Evolutionary conservation across 1,140 invertebrate genomes (phyloP).

Genomic region (Leptopilina clavipes): DNA sequence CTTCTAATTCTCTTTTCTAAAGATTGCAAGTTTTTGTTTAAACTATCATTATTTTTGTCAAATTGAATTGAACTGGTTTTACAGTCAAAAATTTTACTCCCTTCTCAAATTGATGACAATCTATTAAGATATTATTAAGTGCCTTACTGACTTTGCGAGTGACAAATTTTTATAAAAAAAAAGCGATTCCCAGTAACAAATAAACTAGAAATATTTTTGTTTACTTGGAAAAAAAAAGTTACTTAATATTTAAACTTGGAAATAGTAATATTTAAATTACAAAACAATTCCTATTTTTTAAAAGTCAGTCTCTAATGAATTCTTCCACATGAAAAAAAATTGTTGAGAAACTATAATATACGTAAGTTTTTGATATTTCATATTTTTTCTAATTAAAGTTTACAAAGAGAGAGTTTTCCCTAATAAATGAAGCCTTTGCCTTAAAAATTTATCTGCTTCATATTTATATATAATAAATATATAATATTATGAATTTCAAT

Average conservation of each 20-base stretch:
- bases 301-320: not conserved
- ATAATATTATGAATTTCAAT: not conserved
- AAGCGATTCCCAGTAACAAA: not conserved
- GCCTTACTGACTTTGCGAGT: not conserved
- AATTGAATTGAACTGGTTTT: not conserved
- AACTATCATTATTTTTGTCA: not conserved
- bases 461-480: no score
- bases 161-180: not conserved
- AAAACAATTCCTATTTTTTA: not conserved
- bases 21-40: not conserved
- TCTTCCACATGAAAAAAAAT: not conserved
- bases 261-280: no score
- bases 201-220: not conserved
- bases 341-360: not conserved
- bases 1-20: no score
- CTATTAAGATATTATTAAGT: constrained; percentile 20
- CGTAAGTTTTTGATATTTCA: constrained; percentile 23
- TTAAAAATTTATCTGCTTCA: constrained; percentile 27
- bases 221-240: not conserved
- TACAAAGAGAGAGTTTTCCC: not conserved
- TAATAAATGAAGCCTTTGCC: not conserved
- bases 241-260: no score
- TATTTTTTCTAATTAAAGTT: constrained; percentile 21
- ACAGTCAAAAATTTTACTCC: not conserved
- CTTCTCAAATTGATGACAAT: not conserved